Base-by-base conservation (phyloP, 2,888 invertebrate genomes). In the Netelia virgata region DNA sequence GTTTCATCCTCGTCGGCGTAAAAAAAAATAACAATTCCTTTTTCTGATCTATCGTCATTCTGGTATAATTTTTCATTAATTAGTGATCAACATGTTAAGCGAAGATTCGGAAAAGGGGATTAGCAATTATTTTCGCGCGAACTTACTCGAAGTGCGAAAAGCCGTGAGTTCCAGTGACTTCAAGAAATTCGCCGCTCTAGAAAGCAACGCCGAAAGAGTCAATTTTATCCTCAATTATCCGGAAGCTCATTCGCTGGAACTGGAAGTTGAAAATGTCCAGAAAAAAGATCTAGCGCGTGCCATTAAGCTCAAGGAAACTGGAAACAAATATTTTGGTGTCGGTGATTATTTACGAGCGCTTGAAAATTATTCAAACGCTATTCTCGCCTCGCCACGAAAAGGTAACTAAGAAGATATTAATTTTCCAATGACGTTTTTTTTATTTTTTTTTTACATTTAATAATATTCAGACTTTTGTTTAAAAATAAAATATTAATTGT, bases 291-390 rank as follows among this genome's bases (percentile, higher is more conserved):
- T 94, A 8, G 94, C 95, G 79, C 94, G 94, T 89, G 96, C 97
- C 9, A 94, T 95, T n/a, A 94, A 94, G 83, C 93, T 96, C 50
- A 97, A 97, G 93, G 95, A 96, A 88, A 95, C 95, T 82, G 98
- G 97, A 2, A 97, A 97, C 90, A 94, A 94, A 83, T 95, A 95
- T 5, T 98, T 97, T 89, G 96, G 96, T 87, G 95, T 95, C 88
- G 96, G 96, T 74, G 95, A 97, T 87, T 97, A 96, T 95, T 91
- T 93, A 43, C 95, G 95, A 88, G 97, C 98, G 1, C 94, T 97
- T 91, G 94, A 95, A 47, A 92, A 95, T 61, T 98, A 98, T 92
- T 96, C 96, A 82, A 95, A 95, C 86, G 96, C 97, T 90, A 92
- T 96, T 28, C 94, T 95, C 70, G 94, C 96, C 91, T 97, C 97